Percentiles rank a stretch among this genome's conserved stretches.
Evolutionary conservation across 2,888 invertebrate genomes (phyloP).

Genomic region (Eupithecia dodoneata): DNA sequence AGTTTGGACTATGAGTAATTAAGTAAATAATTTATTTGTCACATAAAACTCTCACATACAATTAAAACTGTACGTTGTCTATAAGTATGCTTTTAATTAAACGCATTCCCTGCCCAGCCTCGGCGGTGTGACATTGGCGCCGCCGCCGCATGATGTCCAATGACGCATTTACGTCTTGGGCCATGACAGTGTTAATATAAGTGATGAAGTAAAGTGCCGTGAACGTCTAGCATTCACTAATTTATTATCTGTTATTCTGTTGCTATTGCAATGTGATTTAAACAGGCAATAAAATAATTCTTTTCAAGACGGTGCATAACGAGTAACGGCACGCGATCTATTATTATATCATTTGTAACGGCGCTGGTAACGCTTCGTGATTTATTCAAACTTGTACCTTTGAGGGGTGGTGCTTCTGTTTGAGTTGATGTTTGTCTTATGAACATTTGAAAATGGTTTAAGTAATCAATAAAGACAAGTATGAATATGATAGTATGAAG

Average conservation of each 20-base stretch:
- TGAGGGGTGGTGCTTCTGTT: conserved; percentile 35
- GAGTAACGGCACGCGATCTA: conserved; percentile 43
- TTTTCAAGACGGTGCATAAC: conserved; percentile 23
- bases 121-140: too few relatives aligned
- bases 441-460: conserved; percentile 2
- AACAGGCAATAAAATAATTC: conserved; percentile 23
- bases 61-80: background rate
- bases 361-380: conserved; percentile 36
- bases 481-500: background rate
- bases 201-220: conserved; percentile 6
- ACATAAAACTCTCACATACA: too few relatives aligned
- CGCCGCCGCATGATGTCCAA: too few relatives aligned
- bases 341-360: conserved; percentile 53
- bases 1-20: too few relatives aligned
- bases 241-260: conserved; percentile 7
- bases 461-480: background rate
- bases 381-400: conserved; percentile 45
- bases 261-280: conserved; percentile 15
- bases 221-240: conserved; percentile 5
- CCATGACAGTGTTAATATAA: background rate
- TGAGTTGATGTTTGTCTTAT: conserved; percentile 20
- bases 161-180: too few relatives aligned
- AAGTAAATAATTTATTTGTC: too few relatives aligned
- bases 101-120: too few relatives aligned
- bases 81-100: background rate